phyloP scores from a whole-genome alignment of 2,888 invertebrate species.

The Drosophila basisetae region DNA sequence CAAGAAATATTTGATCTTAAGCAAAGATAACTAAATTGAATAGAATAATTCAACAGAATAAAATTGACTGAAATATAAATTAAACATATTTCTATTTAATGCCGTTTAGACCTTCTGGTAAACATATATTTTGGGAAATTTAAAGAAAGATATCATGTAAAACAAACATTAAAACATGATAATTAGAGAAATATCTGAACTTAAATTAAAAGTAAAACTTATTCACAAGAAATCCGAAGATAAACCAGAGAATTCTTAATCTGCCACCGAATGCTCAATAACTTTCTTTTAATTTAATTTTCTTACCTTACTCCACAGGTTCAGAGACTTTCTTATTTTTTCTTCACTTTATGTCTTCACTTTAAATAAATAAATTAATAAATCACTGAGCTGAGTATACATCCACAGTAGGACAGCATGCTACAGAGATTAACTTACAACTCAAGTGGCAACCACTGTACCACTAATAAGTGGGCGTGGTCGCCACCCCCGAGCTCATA shows the following conservation, averaged over 20 bases:
- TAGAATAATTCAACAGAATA: neutral
- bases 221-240: neutral
- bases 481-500: conserved; percentile 54
- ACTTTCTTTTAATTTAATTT: neutral
- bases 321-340: too few relatives aligned
- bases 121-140: neutral
- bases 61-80: neutral
- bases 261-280: neutral
- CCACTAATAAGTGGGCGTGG: conserved; percentile 20
- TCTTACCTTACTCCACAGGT: too few relatives aligned
- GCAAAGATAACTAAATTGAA: neutral
- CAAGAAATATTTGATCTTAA: neutral
- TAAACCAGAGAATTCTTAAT: neutral
- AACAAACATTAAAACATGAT: neutral
- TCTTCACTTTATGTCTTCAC: neutral
- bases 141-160: neutral
- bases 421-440: neutral
- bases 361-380: neutral
- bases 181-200: too few relatives aligned
- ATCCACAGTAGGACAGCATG: neutral
- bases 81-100: neutral
- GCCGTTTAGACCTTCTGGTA: neutral
- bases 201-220: neutral
- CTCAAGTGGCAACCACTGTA: conserved; percentile 38
- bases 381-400: too few relatives aligned